Evolutionary conservation across 2,888 invertebrate species (phyloP), one percentile per base, ranked within the genome.

Genomic region (Cheilosia pagana): DNA sequence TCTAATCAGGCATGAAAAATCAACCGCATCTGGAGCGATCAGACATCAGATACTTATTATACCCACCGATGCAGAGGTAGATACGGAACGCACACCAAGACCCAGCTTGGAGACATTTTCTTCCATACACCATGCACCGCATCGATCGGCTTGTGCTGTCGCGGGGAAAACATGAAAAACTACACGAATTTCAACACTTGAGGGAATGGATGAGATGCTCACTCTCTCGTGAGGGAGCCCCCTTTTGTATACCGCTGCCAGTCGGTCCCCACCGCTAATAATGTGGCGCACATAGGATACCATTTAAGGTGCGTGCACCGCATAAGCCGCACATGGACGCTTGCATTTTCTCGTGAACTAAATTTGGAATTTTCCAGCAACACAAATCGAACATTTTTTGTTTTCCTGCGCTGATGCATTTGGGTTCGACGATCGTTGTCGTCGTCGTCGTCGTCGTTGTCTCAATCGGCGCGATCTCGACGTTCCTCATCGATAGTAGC

Each of bases 161-260:
- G 50, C 60, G 50, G 62, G 82, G 67, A 23, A 45, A 81, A 85
- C 85, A 85, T 76, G 85, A 57, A 81, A 85, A 85, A 57, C 85
- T 81, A 85, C 85, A 85, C 76, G 85, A 76, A 81, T 85, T 85
- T 85, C 85, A 85, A 85, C 85, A 85, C 85, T 85, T 85, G 67
- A 81, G 75, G 62, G 85, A 85, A 85, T 85, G 81, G 43, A 71
- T 71, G 75, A 52, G 59, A 14, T 25, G 16, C 39, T 35, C 57
- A 45, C 39, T 35, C 39, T 45, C 31, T 53, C 19, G 21, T 43
- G 48, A 31, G 53, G 28, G 5, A 28, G 28, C 8, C 28, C 28
- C 28, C 28, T 28, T 28, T 14, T 12, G 43, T 57, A 35, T 25
- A 43, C 16, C 3, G 43, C 23, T 8, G 28, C 50, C 10, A 39